Base-by-base conservation (phyloP, 2,797 vertebrate species). In the Astyanax mexicanus region DNA sequence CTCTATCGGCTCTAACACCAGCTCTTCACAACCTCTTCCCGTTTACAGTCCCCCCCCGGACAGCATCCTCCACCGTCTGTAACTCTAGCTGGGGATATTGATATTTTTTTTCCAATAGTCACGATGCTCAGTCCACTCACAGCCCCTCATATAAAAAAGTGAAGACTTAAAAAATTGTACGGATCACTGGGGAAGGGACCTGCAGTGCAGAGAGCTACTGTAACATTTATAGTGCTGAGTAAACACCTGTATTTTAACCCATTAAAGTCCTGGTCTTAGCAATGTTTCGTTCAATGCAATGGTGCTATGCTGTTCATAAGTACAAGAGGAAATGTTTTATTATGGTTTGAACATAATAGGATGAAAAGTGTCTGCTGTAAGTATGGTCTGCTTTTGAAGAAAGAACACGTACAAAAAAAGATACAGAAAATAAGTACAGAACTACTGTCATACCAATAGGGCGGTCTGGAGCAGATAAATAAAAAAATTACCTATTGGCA, bases 81-180 rank as follows among this genome's bases (percentile, higher is more conserved):
- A 68, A 78, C 69, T 57, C 51, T 55, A 80, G 78, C 71, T 72
- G 27, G 38, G 23, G 61, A 80, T 80, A 78, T 78, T 80, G 75
- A 78, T 78, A 75, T 72, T 60, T 77, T 13, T n/a, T 32, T 32
- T 64, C 72, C 69, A 75, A 66, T 67, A 79, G 72, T 61, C 51
- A 66, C 61, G 44, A 42, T 45, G 74, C 68, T 51, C 68, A 47
- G 37, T 70, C 38, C 37, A 69, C 66, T 66, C 55, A 21, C 2
- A 47, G 38, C 21, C 23, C 23, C 38, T 55, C 54, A 45, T 51
- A 54, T 27, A 54, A 54, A 52, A n/a, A 54, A 27, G 52, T 23
- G 49, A 25, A 25, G 61, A 29, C 58, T 51, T 62, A 45, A 79
- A 83, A 83, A 69, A 74, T 29, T 38, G 19, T 49, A 65, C 76